Evolutionary conservation across 2,888 invertebrate genomes (phyloP), one percentile per base, ranked within the genome.

Genomic region (Drosophila yooni): DNA sequence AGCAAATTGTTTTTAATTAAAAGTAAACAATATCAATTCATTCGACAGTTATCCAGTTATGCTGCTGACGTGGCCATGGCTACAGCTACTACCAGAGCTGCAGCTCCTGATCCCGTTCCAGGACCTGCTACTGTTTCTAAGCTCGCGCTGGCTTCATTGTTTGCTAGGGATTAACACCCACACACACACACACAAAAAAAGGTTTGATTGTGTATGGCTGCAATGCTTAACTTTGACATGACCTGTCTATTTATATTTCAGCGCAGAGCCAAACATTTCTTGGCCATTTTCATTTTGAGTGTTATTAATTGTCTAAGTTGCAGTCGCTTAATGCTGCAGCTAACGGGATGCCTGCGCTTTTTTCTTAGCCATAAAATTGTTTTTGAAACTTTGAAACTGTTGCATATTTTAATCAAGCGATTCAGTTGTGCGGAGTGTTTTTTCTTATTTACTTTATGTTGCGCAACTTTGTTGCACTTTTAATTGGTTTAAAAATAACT

Each of bases 1-100:
- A 88, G 88, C 88, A 88, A 88, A 88, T 85, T 88, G 88, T 87
- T 88, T 88, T 88, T 88, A 88, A 88, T 88, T 88, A 88, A 88
- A 88, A 88, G 87, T 81, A 88, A 88, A 88, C 88, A 88, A 89
- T 87, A 87, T 88, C 89, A 88, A 82, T 88, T 87, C 89, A 83
- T 88, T 88, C 88, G 88, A 88, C 88, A 88, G 88, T 88, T 88
- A 88, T 88, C 88, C 88, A 83, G 85, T 85, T 88, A 87, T 86
- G 74, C 72, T 86, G 84, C 82, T 82, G 81, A 82, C 84, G 81
- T 67, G 59, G 82, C 70, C 65, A 29, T 58, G 51, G 51, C 51
- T 60, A 15, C 31, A 48, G 34, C 58, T 4, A 11, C 48, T 53
- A 5, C 43, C 21, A 21, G 21, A 48, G 58, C 60, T 57, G 31